Conservation (phyloP, 2,888 invertebrate species). For the Diaprepes abbreviatus region DNA sequence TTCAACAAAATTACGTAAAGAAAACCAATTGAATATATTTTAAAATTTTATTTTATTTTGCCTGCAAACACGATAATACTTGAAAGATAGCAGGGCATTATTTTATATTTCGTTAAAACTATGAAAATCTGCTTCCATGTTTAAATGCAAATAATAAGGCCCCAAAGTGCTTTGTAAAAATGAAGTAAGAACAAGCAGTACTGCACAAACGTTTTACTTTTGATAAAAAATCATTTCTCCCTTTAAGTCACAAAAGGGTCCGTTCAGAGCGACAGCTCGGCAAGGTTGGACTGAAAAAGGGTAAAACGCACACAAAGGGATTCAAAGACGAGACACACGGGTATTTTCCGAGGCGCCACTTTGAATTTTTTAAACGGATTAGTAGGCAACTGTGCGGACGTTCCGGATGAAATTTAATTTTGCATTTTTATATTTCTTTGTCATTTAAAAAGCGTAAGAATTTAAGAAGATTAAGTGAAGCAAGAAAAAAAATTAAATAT, state of each 20-base stretch:
- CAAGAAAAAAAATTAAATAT: slow-evolving; percentile 16
- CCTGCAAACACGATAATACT: no score
- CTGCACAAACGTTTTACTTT: slow-evolving; percentile 44
- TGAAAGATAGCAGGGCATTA: no score
- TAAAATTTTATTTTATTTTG: no score
- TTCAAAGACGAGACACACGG: slow-evolving; percentile 84
- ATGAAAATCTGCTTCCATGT: no score
- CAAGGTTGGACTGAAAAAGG: slow-evolving; percentile 69
- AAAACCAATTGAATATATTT: no score
- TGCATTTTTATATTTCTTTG: slow-evolving; percentile 42
- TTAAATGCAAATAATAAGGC: no score
- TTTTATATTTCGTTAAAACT: no score
- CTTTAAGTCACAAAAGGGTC: slow-evolving; percentile 47
- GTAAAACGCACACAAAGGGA: slow-evolving; percentile 87
- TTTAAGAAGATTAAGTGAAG: slow-evolving; percentile 35
- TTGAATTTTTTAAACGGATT: slow-evolving; percentile 50
- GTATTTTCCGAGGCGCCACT: slow-evolving; percentile 69
- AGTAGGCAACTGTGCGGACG: slow-evolving; percentile 41
- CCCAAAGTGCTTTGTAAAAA: slow-evolving; percentile 5
- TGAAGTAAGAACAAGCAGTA: slow-evolving; percentile 37
- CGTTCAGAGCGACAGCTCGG: slow-evolving; percentile 66
- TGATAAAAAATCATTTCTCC: slow-evolving; percentile 35
- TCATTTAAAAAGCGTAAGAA: slow-evolving; percentile 29
- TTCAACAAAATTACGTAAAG: no score
- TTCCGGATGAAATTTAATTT: slow-evolving; percentile 43